Percentiles rank a stretch among this genome's conserved stretches.
phyloP scores from a whole-genome alignment of 2,797 vertebrate genomes.

The Gobionotothen gibberifrons region DNA sequence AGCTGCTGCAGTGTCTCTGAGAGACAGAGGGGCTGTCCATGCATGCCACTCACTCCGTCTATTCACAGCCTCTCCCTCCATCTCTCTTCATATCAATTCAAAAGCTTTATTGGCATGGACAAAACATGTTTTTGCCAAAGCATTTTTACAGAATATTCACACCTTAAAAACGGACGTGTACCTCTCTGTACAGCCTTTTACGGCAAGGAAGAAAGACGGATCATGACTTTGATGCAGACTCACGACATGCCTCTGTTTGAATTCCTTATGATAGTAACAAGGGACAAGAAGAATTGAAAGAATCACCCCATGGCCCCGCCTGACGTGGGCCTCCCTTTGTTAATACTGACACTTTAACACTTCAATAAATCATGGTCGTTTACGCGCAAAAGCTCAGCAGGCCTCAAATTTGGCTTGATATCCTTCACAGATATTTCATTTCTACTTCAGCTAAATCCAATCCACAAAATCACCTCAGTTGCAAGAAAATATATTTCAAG shows the following conservation, averaged over 20 bases:
- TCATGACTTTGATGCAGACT: conserved; percentile 70
- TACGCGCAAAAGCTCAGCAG: conserved; percentile 11
- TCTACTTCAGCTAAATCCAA: neutral
- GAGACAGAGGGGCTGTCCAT: conserved; percentile 80
- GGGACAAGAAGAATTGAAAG: conserved; percentile 67
- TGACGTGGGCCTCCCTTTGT: conserved; percentile 15
- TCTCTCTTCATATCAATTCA: conserved; percentile 2
- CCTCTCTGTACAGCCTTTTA: conserved; percentile 61
- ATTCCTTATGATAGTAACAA: conserved; percentile 31
- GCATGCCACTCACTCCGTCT: conserved; percentile 79
- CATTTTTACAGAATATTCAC: too few species aligned
- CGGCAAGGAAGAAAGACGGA: conserved; percentile 34
- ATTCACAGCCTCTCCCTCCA: conserved; percentile 65
- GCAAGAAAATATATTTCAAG: neutral
- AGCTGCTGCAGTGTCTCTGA: conserved; percentile 84
- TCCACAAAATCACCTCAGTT: neutral
- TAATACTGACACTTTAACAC: conserved; percentile 17
- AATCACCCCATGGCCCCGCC: conserved; percentile 43
- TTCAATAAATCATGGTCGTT: conserved; percentile 29
- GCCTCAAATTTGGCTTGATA: neutral
- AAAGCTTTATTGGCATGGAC: too few species aligned
- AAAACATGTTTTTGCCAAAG: too few species aligned
- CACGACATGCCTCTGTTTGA: conserved; percentile 47
- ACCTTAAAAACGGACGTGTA: conserved; percentile 1
- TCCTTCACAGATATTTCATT: neutral